These are phyloP conservation scores for Machaerirhynchus nigripectus DNA, from an alignment of 2,113 vertebrate species.

Conservation along the genomic window DNA sequence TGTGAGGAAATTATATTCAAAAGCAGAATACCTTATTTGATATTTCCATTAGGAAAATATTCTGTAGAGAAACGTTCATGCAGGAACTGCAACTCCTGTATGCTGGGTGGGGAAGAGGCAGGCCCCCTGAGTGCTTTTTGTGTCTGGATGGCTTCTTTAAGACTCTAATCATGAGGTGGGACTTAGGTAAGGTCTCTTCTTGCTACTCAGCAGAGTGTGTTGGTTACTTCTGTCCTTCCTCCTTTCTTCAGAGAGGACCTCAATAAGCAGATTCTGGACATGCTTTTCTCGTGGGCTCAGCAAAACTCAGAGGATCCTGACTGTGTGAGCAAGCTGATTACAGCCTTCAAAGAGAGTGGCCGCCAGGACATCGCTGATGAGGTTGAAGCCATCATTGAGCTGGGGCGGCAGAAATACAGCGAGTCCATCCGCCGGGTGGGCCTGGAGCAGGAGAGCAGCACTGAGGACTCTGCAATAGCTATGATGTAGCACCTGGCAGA, in stretches of 20 bases:
- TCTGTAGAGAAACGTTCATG: background rate
- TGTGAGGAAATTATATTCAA: background rate
- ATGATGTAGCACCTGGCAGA: background rate
- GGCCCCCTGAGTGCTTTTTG: background rate
- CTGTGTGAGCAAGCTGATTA: conserved; percentile 75
- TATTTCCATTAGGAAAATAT: background rate
- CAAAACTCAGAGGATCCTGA: conserved; percentile 73
- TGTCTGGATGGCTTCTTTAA: background rate
- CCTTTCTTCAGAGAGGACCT: conserved; percentile 80
- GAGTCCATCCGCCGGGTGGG: conserved; percentile 84
- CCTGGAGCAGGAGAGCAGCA: conserved; percentile 71
- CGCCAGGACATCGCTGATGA: conserved; percentile 90
- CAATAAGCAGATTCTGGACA: conserved; percentile 81
- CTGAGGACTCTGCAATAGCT: conserved; percentile 60
- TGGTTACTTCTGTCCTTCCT: background rate
- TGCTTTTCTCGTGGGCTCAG: conserved; percentile 92
- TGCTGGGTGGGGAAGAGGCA: background rate
- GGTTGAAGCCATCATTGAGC: conserved; percentile 79
- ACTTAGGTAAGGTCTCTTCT: background rate
- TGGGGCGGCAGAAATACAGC: conserved; percentile 86
- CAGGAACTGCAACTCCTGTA: background rate
- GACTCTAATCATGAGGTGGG: background rate
- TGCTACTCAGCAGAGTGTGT: background rate
- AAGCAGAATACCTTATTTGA: background rate
- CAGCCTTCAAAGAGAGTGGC: conserved; percentile 82